A percentile compares a stretch with the other conserved stretches of the same genome.
These are phyloP conservation scores for Lasioglossum malachurum DNA, from an alignment of 2,888 invertebrate species.

Conservation along the genomic window DNA sequence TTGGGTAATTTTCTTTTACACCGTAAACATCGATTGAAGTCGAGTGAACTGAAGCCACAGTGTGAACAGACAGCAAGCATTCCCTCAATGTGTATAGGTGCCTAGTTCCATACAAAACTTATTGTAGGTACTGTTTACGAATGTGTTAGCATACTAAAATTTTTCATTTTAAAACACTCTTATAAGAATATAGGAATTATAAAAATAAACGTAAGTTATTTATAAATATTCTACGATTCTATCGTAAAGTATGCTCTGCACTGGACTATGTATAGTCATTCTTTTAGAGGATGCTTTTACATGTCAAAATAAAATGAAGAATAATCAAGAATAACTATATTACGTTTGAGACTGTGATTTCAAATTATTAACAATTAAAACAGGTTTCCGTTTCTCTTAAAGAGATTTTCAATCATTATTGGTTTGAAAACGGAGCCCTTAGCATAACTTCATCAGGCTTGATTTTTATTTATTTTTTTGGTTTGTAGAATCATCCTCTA, in stretches of 20 bases:
- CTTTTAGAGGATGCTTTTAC: not conserved
- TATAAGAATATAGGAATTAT: not conserved
- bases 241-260: not conserved
- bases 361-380: conserved; percentile 6
- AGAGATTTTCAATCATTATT: not conserved
- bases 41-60: conserved; percentile 92
- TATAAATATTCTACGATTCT: not conserved
- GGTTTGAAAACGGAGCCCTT: not conserved
- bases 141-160: conserved; percentile 1
- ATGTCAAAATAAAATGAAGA: not conserved
- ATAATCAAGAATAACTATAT: not conserved
- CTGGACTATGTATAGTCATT: conserved; percentile 3
- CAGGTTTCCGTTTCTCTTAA: not conserved
- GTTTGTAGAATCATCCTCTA: not conserved
- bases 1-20: conserved; percentile 91
- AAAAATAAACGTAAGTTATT: not conserved
- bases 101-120: conserved; percentile 72
- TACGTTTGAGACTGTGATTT: conserved; percentile 3
- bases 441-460: not conserved
- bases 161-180: not conserved
- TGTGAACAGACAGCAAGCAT: conserved; percentile 92
- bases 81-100: conserved; percentile 89
- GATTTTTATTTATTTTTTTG: not conserved
- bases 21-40: conserved; percentile 92
- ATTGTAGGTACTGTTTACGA: conserved; percentile 20